phyloP scores from a whole-genome alignment of 2,888 invertebrate genomes.

The Eilema griseolum region DNA sequence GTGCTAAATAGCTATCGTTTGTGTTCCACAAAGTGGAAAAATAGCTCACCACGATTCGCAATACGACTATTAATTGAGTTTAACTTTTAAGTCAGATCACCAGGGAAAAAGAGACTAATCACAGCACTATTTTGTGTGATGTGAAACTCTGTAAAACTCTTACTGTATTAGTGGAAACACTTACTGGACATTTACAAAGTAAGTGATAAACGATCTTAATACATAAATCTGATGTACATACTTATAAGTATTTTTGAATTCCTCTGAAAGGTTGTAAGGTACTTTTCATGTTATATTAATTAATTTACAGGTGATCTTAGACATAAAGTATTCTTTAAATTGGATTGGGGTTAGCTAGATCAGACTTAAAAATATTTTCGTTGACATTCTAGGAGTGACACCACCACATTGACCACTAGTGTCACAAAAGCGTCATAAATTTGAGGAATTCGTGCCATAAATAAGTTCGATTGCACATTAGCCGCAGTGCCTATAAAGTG shows the following conservation, averaged over 20 bases:
- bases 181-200: not conserved
- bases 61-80: too few species aligned
- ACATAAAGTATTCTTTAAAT: not conserved
- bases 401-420: slow-evolving; percentile 43
- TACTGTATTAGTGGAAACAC: not conserved
- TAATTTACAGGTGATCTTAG: not conserved
- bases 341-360: not conserved
- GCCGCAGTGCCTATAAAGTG: slow-evolving; percentile 57
- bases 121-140: too few species aligned
- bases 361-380: not conserved
- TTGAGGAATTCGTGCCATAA: slow-evolving; percentile 54
- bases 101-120: not conserved
- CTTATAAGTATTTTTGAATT: not conserved
- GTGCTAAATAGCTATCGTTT: too few species aligned
- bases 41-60: too few species aligned
- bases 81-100: not conserved
- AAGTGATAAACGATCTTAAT: not conserved
- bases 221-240: too few species aligned
- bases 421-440: slow-evolving; percentile 56
- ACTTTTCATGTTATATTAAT: not conserved
- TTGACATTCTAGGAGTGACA: slow-evolving; percentile 28
- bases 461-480: slow-evolving; percentile 63
- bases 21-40: too few species aligned
- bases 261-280: too few species aligned
- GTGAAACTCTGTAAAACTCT: too few species aligned